A percentile compares a stretch with the other conserved stretches of the same genome.
Evolutionary conservation across 2,113 vertebrate species (phyloP).

Genomic region (Tetrax tetrax): DNA sequence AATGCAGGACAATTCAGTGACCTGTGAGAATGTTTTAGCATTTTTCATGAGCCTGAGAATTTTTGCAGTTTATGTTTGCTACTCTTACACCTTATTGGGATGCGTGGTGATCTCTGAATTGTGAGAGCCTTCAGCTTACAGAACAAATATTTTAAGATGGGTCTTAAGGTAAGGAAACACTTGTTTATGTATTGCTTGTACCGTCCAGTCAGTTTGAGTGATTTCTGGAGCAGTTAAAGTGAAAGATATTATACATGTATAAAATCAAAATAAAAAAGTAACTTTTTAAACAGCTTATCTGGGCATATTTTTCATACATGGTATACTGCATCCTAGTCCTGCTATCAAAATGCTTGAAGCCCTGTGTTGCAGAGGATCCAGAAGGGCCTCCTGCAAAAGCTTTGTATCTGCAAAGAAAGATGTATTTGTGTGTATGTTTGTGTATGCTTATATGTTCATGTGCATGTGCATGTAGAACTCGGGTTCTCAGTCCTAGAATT

Average conservation of each 20-base stretch:
- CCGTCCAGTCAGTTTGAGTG: not conserved
- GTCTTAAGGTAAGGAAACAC: not conserved
- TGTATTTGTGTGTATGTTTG: not conserved
- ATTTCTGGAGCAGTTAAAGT: not conserved
- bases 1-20: slow-evolving; percentile 11
- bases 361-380: not conserved
- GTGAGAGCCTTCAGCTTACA: not conserved
- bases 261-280: not conserved
- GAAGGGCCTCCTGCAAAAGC: not conserved
- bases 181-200: not conserved
- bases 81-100: not conserved
- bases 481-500: not conserved
- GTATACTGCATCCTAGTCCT: not conserved
- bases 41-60: not conserved
- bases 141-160: not conserved
- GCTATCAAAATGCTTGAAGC: not conserved
- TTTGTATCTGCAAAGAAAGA: not conserved
- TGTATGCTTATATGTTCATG: not conserved
- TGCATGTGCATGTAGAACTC: not conserved
- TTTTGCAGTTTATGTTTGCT: not conserved
- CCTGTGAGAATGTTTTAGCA: not conserved
- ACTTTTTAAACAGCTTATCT: not conserved
- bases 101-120: not conserved
- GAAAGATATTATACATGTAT: not conserved
- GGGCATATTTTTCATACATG: not conserved